Conservation (phyloP, 2,113 vertebrate genomes). For the Trogon melanurus region DNA sequence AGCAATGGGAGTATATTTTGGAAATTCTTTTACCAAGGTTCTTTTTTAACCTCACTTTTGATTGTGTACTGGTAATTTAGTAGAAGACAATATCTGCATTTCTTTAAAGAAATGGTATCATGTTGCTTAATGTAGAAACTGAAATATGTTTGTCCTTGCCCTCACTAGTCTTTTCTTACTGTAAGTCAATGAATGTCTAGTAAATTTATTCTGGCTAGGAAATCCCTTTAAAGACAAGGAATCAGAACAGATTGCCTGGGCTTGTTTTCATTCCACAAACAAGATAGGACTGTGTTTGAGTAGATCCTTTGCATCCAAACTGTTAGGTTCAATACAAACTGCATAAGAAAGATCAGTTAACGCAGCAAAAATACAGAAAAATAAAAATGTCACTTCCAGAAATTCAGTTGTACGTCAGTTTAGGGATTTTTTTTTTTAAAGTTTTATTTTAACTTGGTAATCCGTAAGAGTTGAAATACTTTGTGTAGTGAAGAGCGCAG, state of each 20-base stretch:
- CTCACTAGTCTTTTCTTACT: neutral
- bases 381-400: neutral
- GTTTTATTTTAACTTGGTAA: neutral
- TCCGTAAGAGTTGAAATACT: neutral
- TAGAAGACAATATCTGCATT: neutral
- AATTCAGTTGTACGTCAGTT: neutral
- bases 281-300: too few relatives aligned
- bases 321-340: neutral
- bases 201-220: neutral
- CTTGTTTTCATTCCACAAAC: neutral
- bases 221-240: neutral
- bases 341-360: neutral
- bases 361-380: neutral
- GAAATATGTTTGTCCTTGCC: neutral
- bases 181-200: neutral
- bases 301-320: neutral
- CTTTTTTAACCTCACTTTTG: neutral
- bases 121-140: neutral
- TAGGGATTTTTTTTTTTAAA: neutral
- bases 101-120: neutral
- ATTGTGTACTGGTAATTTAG: neutral
- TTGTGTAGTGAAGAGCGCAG: neutral
- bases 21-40: neutral
- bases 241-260: neutral
- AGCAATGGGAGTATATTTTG: neutral